Conservation (phyloP, 2,113 vertebrate species). For the Rissa tridactyla region DNA sequence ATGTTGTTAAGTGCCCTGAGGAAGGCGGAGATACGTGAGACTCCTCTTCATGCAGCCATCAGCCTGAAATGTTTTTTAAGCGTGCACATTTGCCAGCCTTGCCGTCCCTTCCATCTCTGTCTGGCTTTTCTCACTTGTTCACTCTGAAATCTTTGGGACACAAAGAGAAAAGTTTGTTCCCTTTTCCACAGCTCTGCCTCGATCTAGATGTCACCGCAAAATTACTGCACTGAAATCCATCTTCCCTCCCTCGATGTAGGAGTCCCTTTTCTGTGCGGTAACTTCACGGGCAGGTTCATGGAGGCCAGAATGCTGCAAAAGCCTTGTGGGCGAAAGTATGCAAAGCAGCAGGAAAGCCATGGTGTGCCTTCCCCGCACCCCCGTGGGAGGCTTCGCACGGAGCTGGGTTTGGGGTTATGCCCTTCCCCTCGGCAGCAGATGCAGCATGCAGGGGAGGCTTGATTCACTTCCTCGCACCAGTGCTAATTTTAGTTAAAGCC, state of each 20-base stretch:
- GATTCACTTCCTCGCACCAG: not conserved
- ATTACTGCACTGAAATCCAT: not conserved
- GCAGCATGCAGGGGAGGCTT: not conserved
- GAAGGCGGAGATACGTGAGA: not conserved
- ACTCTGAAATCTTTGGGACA: rapidly evolving
- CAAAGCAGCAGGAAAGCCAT: not conserved
- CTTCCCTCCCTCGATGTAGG: not conserved
- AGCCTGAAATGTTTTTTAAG: not conserved
- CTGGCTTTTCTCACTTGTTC: not conserved
- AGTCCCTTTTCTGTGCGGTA: not conserved
- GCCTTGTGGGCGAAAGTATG: not conserved
- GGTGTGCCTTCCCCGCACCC: not conserved
- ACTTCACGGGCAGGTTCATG: not conserved
- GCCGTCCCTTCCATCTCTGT: not conserved
- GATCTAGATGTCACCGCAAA: not conserved
- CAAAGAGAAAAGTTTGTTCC: not conserved
- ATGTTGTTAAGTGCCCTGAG: not conserved
- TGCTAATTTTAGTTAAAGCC: not conserved
- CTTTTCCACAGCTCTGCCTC: not conserved
- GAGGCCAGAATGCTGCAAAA: not conserved
- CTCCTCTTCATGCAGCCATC: not conserved
- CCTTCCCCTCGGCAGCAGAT: constrained; percentile 24
- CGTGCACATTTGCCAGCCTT: not conserved
- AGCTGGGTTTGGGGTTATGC: not conserved
- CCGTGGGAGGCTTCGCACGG: not conserved